phyloP scores from a whole-genome alignment of 2,797 vertebrate species.

The Molossus alvarezi region DNA sequence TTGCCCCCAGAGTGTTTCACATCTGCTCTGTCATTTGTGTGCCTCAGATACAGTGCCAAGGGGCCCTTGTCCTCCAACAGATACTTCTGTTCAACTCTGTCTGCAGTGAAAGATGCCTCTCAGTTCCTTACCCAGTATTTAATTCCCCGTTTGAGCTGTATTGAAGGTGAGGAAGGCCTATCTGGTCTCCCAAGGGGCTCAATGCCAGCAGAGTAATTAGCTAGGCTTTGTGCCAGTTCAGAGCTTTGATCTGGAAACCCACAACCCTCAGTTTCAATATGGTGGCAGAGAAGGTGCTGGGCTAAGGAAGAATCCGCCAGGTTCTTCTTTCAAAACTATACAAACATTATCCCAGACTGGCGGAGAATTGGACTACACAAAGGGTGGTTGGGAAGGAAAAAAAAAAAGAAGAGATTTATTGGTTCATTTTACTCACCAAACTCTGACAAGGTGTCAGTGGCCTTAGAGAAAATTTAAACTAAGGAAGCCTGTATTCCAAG shows the following conservation, averaged over 20 bases:
- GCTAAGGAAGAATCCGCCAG: conserved; percentile 60
- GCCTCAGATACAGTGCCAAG: conserved; percentile 79
- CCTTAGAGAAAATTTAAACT: conserved; percentile 67
- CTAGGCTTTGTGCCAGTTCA: conserved; percentile 76
- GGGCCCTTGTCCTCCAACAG: conserved; percentile 66
- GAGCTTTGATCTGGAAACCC: conserved; percentile 83
- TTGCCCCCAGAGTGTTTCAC: conserved; percentile 31
- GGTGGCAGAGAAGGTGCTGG: conserved; percentile 64
- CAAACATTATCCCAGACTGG: conserved; percentile 36
- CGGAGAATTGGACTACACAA: conserved; percentile 8
- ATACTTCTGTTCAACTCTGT: conserved; percentile 78
- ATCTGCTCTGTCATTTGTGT: conserved; percentile 73
- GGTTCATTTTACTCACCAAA: conserved; percentile 70
- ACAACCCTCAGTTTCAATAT: conserved; percentile 69
- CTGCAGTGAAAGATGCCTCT: conserved; percentile 77
- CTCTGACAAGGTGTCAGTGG: conserved; percentile 52
- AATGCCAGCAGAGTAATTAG: conserved; percentile 82
- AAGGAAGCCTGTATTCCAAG: conserved; percentile 59
- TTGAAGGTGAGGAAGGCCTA: conserved; percentile 80
- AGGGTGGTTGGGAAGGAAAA: not conserved
- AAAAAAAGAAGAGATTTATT: conserved; percentile 3
- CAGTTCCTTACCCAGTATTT: conserved; percentile 80
- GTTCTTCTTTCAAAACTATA: conserved; percentile 62
- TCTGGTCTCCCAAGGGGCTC: conserved; percentile 80
- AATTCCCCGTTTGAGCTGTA: conserved; percentile 78